Evolutionary conservation across 2,888 invertebrate genomes (phyloP), one percentile per base, ranked within the genome.

Genomic region (Dione vanillae): DNA sequence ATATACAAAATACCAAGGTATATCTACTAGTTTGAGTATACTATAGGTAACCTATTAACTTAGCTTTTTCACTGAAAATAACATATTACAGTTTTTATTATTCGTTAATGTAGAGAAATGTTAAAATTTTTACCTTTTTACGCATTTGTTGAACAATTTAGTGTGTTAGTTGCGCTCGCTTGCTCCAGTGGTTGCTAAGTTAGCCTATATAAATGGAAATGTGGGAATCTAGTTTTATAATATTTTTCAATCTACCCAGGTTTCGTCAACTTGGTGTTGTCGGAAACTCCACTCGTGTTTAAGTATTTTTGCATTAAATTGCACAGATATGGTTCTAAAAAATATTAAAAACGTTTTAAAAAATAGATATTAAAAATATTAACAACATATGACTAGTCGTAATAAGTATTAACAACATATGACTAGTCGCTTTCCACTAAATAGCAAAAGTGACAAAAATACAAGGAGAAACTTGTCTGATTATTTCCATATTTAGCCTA

Each of bases 181-280:
- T 80, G 80, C 77, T 78, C 79, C 67, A 72, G 72, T 64, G 72
- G 73, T 65, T 67, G 72, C 81, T 82, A 89, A 89, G 84, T 90
- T 90, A 83, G 80, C 78, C 89, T 81, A 90, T 90, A 89, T 89
- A 90, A 88, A 90, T 90, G 90, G 84, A 85, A 90, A 90, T 90
- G 85, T 83, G 67, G 71, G 77, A 77, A 78, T 78, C 74, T 75
- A 72, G 75, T 80, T 79, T 81, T 80, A 78, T 78, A 78, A 78
- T 85, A 82, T 85, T 87, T 86, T 88, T 88, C 87, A 88, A 88
- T 87, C 85, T 84, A 81, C 79, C 78, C 37, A n/a, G 27, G 27
- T n/a, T 43, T 43, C 66, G 73, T 67, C 70, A 75, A 75, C 74
- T 77, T 71, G 59, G 70, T 69, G 65, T 72, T 71, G 74, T 73